Base-by-base conservation (phyloP, 2,888 invertebrate species). In the Selenia dentaria region DNA sequence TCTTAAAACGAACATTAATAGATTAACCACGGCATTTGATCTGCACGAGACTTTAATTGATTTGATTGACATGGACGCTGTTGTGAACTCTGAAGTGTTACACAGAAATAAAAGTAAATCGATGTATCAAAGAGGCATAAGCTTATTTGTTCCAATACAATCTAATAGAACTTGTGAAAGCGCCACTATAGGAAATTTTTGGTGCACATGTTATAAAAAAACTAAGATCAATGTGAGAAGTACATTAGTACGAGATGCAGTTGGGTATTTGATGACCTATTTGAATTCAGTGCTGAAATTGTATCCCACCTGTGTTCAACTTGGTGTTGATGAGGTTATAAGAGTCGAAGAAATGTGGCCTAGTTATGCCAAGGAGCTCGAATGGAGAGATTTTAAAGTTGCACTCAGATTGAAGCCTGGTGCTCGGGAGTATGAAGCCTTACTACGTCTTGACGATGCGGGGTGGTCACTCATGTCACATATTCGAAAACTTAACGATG, bases 171-270 rank as follows among this genome's bases (percentile, higher is more conserved):
- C 94, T 0, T 98, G 98, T 70, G 81, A 91, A 32, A 84, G 91
- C 52, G 96, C 97, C 0, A 92, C 88, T 0, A 95, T 97, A 31
- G 91, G 93, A 0, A 92, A 93, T 6, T 94, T 95, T 69, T 97
- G 94, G 94, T 97, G 97, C 78, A 94, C 95, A 20, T 97, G 97
- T 59, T 94, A 94, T 94, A 67, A 88, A 91, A 47, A n/a, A 13
- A 26, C 3, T n/a, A 27, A 33, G 11, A 18, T 40, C 8, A 34
- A 28, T 13, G 5, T 41, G 1, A 34, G 2, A 2, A 28, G 5
- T 13, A 0, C 9, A 10, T 8, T 54, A 18, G 76, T 81, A 10
- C 32, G 10, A 2, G 16, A 33, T 10, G 37, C 41, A 8, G 13
- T 13, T 9, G 12, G 14, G 3, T 39, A 25, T 39, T 0, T 39